These are phyloP conservation scores for Caerostris darwini DNA, from an alignment of 1,140 invertebrate genomes.

Conservation along the genomic window DNA sequence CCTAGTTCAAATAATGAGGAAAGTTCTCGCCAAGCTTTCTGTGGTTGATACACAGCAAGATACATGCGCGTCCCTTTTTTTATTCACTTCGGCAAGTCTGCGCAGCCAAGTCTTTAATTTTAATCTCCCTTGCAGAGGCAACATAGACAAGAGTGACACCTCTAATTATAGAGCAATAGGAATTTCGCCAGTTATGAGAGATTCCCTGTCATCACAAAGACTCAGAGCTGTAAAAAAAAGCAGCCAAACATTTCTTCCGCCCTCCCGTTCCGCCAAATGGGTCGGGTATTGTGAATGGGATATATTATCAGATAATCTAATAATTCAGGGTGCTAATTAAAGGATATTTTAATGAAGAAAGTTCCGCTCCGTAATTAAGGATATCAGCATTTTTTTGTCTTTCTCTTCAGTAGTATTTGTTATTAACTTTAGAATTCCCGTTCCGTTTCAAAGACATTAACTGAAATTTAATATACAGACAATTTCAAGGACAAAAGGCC, in stretches of 20 bases:
- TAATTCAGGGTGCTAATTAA: conserved; percentile 37
- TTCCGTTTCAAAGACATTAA: neutral
- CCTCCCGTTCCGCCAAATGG: neutral
- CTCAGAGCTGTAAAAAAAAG: neutral
- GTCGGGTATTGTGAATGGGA: neutral
- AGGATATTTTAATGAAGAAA: conserved; percentile 42
- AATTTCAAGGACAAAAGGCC: too few relatives aligned
- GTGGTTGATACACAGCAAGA: neutral
- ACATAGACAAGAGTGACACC: neutral
- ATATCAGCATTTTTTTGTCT: neutral
- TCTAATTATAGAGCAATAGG: conserved; percentile 11
- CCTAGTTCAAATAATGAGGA: neutral
- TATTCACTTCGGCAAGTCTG: too few relatives aligned
- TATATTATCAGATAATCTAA: conserved; percentile 59
- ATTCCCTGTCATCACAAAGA: conserved; percentile 10
- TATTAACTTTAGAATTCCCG: neutral
- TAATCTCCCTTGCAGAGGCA: neutral
- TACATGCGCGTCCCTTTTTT: neutral
- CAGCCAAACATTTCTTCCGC: neutral
- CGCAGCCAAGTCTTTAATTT: neutral
- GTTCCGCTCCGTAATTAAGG: conserved; percentile 27
- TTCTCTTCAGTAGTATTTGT: neutral
- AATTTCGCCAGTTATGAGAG: neutral
- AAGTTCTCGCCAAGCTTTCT: neutral
- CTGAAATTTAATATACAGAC: too few relatives aligned